Evolutionary conservation across 2,113 vertebrate species (phyloP).

Genomic region (Amphiprion percula): DNA sequence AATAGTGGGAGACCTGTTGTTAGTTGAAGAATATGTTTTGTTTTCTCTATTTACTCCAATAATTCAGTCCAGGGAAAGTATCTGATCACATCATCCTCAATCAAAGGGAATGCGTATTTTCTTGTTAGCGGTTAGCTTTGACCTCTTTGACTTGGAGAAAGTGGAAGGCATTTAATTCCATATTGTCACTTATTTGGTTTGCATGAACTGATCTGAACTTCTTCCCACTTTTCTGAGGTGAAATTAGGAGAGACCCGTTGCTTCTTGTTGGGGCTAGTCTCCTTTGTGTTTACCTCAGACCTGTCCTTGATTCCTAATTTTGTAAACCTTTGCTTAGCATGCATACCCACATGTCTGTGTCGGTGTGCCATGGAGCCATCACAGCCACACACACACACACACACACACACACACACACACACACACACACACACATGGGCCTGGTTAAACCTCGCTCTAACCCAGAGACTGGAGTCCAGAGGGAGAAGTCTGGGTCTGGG

Average conservation of each 20-base stretch:
- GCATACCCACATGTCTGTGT: slow-evolving; percentile 7
- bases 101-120: slow-evolving; percentile 13
- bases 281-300: slow-evolving; percentile 22
- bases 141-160: slow-evolving; percentile 3
- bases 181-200: slow-evolving; percentile 16
- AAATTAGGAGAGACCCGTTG: slow-evolving; percentile 13
- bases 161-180: slow-evolving; percentile 10
- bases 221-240: slow-evolving; percentile 13
- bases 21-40: slow-evolving; percentile 5
- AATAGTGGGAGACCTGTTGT: slow-evolving; percentile 12
- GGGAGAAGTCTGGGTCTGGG: slow-evolving; percentile 74
- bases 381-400: slow-evolving; percentile 23
- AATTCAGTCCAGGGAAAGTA: slow-evolving; percentile 13
- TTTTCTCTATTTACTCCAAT: slow-evolving; percentile 37
- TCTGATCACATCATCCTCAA: slow-evolving; percentile 6
- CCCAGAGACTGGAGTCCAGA: slow-evolving; percentile 53
- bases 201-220: slow-evolving; percentile 31
- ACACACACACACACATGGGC: slow-evolving; percentile 32
- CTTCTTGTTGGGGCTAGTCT: not conserved
- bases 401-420: slow-evolving; percentile 50
- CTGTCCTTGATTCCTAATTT: slow-evolving; percentile 22
- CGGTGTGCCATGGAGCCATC: slow-evolving; percentile 25
- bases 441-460: slow-evolving; percentile 51
- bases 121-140: slow-evolving; percentile 4
- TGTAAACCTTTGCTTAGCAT: slow-evolving; percentile 21